Evolutionary conservation across 1,140 invertebrate genomes (phyloP), one percentile per base, ranked within the genome.

Genomic region (Amphibalanus amphitrite): DNA sequence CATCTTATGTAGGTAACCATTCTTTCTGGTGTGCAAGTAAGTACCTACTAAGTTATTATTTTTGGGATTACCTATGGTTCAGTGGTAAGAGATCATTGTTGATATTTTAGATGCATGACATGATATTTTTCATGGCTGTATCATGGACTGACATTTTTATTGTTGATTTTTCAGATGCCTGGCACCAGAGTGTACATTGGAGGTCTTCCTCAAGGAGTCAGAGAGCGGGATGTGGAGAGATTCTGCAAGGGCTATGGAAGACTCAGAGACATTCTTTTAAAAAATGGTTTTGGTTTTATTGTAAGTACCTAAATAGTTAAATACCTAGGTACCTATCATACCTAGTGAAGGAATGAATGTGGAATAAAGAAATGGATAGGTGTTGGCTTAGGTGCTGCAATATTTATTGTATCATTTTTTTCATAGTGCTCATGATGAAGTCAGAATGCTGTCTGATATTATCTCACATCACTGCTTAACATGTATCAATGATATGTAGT

Each of bases 211-310:
- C 93, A 95, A 81, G 91, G 93, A 76, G 92, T 93, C 73, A 87
- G 92, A 78, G 95, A 98, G 84, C 89, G 92, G 80, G 96, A 98
- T 84, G 85, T 99, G 79, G 95, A 98, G 82, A 89, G 91, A 78
- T 98, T 98, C 83, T 98, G 98, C 84, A 93, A 91, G 85, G 92
- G 93, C 75, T 98, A 95, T 83, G 95, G 95, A 76, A 86, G 91
- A 78, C 93, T 97, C 78, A 87, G 93, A 78, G 96, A 98, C 81
- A 90, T 99, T 77, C 87, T 97, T 76, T 90, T 99, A 78, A 98
- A 98, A 84, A 97, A 97, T 86, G 96, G 96, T 77, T 99, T 97
- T 84, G 95, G 95, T 76, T 99, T 98, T 89, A 94, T 98, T 83
- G 92, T 94, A 87, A 89, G 90, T 88, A 33, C 29, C 26, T 28